Conservation (phyloP, 2,113 vertebrate genomes). For the Pangasianodon hypophthalmus region DNA sequence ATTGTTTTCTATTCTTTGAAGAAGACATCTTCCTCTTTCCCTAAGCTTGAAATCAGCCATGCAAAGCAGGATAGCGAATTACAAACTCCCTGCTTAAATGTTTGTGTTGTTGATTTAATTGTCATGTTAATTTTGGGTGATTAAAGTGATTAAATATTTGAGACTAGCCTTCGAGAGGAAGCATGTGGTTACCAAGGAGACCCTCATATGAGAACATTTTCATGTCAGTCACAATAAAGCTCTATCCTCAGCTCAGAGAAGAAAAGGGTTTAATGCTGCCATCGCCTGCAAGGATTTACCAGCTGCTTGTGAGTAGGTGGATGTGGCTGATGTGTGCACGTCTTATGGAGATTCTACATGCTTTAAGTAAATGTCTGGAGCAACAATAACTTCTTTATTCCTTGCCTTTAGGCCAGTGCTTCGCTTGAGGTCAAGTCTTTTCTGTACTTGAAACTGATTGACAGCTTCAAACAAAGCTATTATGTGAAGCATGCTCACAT, state of each 20-base stretch:
- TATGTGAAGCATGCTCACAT: slow-evolving; percentile 53
- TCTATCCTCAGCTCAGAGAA: slow-evolving; percentile 57
- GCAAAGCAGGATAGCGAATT: slow-evolving; percentile 49
- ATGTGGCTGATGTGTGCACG: slow-evolving; percentile 60
- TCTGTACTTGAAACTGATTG: slow-evolving; percentile 61
- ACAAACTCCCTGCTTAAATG: slow-evolving; percentile 58
- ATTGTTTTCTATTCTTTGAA: slow-evolving; percentile 44
- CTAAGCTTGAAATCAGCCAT: slow-evolving; percentile 41
- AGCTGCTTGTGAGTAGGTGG: slow-evolving; percentile 60
- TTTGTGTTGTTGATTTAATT: slow-evolving; percentile 69
- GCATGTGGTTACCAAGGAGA: slow-evolving; percentile 73
- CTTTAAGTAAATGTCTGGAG: slow-evolving; percentile 51
- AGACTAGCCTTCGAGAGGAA: slow-evolving; percentile 60
- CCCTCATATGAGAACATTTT: slow-evolving; percentile 60
- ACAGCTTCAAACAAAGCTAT: slow-evolving; percentile 59
- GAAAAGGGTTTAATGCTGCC: slow-evolving; percentile 63
- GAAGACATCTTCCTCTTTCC: slow-evolving; percentile 14
- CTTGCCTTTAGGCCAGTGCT: slow-evolving; percentile 54
- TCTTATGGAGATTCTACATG: slow-evolving; percentile 62
- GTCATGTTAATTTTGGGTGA: slow-evolving; percentile 68
- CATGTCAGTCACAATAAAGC: slow-evolving; percentile 59
- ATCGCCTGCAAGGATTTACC: slow-evolving; percentile 50
- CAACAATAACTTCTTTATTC: slow-evolving; percentile 56
- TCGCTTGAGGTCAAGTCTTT: slow-evolving; percentile 55
- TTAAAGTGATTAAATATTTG: slow-evolving; percentile 67